phyloP scores from a whole-genome alignment of 2,113 vertebrate species.

The Megaceryle maxima region DNA sequence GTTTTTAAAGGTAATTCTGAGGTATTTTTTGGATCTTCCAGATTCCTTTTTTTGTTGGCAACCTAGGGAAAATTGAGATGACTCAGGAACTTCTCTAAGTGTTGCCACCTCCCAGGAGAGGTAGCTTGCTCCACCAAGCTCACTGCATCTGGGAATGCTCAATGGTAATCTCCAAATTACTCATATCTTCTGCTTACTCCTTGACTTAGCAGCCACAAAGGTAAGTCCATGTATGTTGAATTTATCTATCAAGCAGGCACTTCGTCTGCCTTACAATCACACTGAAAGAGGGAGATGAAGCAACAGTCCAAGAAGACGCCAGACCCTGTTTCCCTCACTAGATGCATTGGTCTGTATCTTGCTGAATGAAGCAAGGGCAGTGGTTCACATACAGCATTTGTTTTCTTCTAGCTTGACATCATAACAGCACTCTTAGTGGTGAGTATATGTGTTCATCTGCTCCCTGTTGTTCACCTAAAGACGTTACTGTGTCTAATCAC shows the following conservation, averaged over 20 bases:
- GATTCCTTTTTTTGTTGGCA: neutral
- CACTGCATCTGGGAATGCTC: neutral
- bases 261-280: neutral
- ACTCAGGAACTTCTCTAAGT: neutral
- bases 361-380: neutral
- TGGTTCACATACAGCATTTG: neutral
- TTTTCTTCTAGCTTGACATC: neutral
- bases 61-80: neutral
- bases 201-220: neutral
- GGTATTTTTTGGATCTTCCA: neutral
- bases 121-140: neutral
- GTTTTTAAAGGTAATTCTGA: neutral
- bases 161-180: neutral
- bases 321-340: neutral
- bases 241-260: neutral
- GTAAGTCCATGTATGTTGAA: accelerated
- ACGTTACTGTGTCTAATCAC: neutral
- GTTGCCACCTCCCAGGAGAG: neutral
- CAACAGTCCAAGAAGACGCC: neutral
- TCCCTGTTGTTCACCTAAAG: neutral
- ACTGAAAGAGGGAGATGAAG: neutral
- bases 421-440: accelerated
- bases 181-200: neutral
- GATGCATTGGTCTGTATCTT: neutral
- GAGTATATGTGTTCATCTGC: neutral